Conservation (phyloP, 2,113 vertebrate species). For the Muntiacus reevesi region DNA sequence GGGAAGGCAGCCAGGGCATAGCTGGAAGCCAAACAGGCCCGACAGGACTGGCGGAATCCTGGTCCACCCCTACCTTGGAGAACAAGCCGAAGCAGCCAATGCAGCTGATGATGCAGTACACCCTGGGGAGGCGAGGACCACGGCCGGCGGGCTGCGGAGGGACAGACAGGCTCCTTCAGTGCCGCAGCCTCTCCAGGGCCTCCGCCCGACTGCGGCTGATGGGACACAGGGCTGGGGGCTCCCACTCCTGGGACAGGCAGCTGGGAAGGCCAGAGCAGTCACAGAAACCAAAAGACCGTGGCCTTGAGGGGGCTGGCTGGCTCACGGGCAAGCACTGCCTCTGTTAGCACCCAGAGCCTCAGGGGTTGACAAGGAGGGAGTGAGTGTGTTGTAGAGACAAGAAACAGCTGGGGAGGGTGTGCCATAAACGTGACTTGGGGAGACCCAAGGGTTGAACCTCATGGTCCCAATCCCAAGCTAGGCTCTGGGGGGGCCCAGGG, state of each 20-base stretch:
- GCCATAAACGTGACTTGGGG: neutral
- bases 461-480: neutral
- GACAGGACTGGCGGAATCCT: constrained; percentile 17
- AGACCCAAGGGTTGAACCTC: neutral
- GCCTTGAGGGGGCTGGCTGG: neutral
- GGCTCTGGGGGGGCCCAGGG: neutral
- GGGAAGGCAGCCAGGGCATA: neutral
- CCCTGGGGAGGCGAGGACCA: constrained; percentile 89
- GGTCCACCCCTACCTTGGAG: constrained; percentile 86
- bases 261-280: neutral
- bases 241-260: neutral
- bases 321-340: neutral
- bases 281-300: neutral
- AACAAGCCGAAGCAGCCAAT: constrained; percentile 95
- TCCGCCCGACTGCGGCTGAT: neutral
- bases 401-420: neutral
- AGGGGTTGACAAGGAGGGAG: neutral
- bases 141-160: constrained; percentile 86
- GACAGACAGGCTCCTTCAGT: constrained; percentile 36
- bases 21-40: neutral
- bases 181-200: neutral
- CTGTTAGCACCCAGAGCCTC: neutral
- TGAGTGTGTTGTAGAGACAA: neutral
- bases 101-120: constrained; percentile 96
- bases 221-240: neutral